Conservation (phyloP, 2,888 invertebrate species). For the Coelogynopora nodosa region DNA sequence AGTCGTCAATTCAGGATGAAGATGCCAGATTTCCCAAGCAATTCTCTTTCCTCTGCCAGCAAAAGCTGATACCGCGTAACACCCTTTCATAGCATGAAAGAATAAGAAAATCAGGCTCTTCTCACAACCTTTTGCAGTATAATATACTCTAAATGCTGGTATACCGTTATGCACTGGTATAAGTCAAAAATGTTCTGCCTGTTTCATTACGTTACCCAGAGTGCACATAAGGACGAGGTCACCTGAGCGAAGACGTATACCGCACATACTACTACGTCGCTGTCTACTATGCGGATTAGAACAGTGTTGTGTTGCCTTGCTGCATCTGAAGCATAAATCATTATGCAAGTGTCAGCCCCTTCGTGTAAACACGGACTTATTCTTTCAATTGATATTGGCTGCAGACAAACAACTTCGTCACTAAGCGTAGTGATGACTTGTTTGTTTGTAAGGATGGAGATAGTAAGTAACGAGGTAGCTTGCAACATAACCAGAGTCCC, state of each 20-base stretch:
- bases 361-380: background rate
- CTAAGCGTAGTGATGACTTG: too few relatives aligned
- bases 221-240: background rate
- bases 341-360: background rate
- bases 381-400: too few relatives aligned
- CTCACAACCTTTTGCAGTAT: background rate
- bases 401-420: too few relatives aligned
- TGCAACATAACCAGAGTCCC: too few relatives aligned
- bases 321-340: background rate
- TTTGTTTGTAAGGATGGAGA: too few relatives aligned
- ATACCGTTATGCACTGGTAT: background rate
- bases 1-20: constrained; percentile 32
- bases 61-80: background rate
- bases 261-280: background rate
- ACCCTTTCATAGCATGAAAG: background rate
- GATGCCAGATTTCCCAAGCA: constrained; percentile 40
- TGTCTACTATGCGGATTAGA: background rate
- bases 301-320: background rate
- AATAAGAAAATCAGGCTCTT: background rate
- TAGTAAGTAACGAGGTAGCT: too few relatives aligned
- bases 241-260: background rate
- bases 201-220: background rate
- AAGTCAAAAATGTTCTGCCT: background rate
- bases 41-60: background rate
- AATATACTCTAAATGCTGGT: too few relatives aligned